Percentiles rank a stretch among this genome's conserved stretches.
These are phyloP conservation scores for Heliangelus exortis DNA, from an alignment of 2,797 vertebrate genomes.

Conservation along the genomic window DNA sequence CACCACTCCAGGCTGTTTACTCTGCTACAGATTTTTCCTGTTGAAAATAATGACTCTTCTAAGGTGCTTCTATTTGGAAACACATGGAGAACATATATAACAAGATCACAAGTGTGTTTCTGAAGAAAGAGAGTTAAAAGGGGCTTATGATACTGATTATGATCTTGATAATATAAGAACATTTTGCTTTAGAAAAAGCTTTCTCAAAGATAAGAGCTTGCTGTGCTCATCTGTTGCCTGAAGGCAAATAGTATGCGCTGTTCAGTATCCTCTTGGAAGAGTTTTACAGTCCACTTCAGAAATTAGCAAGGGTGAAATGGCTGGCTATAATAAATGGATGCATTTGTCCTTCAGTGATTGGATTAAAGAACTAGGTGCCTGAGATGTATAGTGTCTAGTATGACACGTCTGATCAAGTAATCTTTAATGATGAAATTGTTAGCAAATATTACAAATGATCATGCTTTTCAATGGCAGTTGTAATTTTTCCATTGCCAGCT, in stretches of 20 bases:
- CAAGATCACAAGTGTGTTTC: background rate
- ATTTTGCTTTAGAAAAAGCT: background rate
- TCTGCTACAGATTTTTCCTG: background rate
- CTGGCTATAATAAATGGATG: fast-evolving
- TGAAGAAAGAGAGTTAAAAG: background rate
- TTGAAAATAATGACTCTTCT: background rate
- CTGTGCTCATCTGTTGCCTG: background rate
- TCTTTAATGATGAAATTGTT: background rate
- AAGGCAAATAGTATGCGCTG: background rate
- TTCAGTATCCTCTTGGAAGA: background rate
- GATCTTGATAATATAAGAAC: background rate
- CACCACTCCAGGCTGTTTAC: background rate
- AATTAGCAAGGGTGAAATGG: background rate
- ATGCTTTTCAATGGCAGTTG: background rate
- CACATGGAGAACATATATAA: background rate
- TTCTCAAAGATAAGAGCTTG: background rate
- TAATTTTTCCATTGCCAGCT: background rate
- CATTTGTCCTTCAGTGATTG: background rate
- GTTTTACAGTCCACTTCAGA: background rate
- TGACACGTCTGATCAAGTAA: background rate
- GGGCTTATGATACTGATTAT: background rate
- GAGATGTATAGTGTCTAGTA: background rate
- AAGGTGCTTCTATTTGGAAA: background rate
- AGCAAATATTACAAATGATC: background rate
- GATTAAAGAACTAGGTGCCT: background rate